These are phyloP conservation scores for Polypedilum vanderplanki DNA, from an alignment of 1,140 invertebrate species.

Conservation along the genomic window DNA sequence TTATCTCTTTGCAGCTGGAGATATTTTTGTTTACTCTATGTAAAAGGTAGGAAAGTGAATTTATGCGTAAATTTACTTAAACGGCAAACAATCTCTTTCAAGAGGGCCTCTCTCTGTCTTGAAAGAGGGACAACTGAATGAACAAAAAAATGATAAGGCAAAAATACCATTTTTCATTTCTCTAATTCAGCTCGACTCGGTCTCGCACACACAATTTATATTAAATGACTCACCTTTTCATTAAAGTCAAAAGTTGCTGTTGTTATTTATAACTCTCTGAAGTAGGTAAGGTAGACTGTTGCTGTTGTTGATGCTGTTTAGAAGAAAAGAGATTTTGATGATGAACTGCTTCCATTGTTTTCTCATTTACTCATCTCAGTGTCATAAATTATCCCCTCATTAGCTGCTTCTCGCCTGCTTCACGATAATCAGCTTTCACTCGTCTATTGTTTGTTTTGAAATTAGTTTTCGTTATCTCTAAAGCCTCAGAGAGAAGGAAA, in stretches of 20 bases:
- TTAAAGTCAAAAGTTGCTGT: slow-evolving; percentile 26
- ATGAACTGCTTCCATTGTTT: slow-evolving; percentile 7
- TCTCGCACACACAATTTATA: neutral
- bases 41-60: neutral
- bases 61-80: neutral
- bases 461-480: slow-evolving; percentile 10
- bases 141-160: neutral
- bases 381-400: slow-evolving; percentile 27
- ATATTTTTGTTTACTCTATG: neutral
- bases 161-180: neutral
- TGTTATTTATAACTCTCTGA: neutral
- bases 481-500: neutral
- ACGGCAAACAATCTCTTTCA: neutral
- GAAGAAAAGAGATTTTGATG: neutral
- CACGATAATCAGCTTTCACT: slow-evolving; percentile 18
- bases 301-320: neutral
- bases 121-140: neutral
- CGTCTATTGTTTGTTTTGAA: slow-evolving; percentile 1
- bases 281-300: neutral
- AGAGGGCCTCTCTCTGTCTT: neutral
- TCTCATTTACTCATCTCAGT: neutral
- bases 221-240: slow-evolving; percentile 28
- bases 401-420: slow-evolving; percentile 23
- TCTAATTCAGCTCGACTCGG: neutral
- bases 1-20: neutral